Conservation (phyloP, 1,140 invertebrate species). For the Trichogramma pretiosum region DNA sequence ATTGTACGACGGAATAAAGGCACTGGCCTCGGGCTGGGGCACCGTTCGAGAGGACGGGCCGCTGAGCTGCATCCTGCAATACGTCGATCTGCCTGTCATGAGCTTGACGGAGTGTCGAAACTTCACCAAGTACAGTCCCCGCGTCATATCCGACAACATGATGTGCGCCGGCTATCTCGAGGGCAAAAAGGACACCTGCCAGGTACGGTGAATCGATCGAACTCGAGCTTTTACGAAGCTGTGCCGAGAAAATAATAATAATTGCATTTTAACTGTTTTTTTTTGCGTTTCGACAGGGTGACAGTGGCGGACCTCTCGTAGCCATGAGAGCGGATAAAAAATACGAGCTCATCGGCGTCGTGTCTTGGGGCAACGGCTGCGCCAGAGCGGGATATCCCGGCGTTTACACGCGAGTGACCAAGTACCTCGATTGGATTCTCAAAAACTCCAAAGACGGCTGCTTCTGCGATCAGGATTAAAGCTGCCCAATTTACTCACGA, state of each 20-base stretch:
- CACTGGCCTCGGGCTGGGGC: conserved; percentile 76
- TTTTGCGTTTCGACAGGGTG: conserved; percentile 56
- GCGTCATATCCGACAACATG: conserved; percentile 80
- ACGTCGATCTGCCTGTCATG: conserved; percentile 74
- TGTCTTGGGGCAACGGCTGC: conserved; percentile 43
- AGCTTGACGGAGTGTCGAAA: conserved; percentile 66
- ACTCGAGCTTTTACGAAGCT: too few relatives aligned
- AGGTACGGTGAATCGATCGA: conserved; percentile 46
- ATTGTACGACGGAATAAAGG: conserved; percentile 59
- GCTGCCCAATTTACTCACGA: not conserved
- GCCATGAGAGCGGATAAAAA: conserved; percentile 60
- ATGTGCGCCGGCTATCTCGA: conserved; percentile 72
- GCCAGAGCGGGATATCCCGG: conserved; percentile 54
- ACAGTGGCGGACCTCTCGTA: conserved; percentile 83
- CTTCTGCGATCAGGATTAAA: conserved; percentile 38
- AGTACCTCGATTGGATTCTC: conserved; percentile 59
- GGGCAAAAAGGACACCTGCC: conserved; percentile 75
- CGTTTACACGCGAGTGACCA: conserved; percentile 62
- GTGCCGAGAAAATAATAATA: not conserved
- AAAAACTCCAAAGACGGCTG: conserved; percentile 54
- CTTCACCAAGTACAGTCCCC: conserved; percentile 66
- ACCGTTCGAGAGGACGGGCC: conserved; percentile 71
- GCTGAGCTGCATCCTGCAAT: conserved; percentile 68
- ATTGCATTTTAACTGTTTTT: not conserved
- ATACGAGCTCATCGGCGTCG: conserved; percentile 65